Evolutionary conservation across 2,113 vertebrate species (phyloP).

Genomic region (Dasyornis broadbenti): DNA sequence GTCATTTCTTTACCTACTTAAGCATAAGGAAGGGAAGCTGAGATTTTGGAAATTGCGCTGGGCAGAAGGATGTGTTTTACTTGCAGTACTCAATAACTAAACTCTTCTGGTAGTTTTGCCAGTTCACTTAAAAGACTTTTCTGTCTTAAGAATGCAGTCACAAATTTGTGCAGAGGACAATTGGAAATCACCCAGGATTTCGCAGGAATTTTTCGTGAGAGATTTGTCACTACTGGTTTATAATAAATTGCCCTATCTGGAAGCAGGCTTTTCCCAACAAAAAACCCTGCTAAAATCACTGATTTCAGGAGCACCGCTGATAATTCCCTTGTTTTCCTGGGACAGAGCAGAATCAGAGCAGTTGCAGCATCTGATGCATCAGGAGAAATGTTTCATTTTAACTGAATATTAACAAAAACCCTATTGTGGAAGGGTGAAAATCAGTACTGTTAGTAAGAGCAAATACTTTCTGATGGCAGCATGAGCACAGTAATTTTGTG

Average conservation of each 20-base stretch:
- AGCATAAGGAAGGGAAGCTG: neutral
- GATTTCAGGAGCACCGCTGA: neutral
- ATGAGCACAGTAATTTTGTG: neutral
- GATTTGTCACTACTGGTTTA: neutral
- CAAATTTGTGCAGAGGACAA: neutral
- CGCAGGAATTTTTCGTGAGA: neutral
- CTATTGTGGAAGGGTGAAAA: neutral
- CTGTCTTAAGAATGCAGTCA: neutral
- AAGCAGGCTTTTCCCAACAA: neutral
- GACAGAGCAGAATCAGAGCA: neutral
- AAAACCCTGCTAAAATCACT: neutral
- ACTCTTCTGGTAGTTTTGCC: neutral
- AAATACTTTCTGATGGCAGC: neutral
- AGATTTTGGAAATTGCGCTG: neutral
- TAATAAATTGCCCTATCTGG: neutral
- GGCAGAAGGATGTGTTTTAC: neutral
- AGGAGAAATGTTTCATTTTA: neutral
- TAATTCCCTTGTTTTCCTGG: neutral
- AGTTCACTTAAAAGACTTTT: neutral
- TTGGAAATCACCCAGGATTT: slow-evolving; percentile 14
- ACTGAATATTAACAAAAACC: neutral
- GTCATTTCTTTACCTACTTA: neutral
- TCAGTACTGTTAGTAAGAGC: neutral
- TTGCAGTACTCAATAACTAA: neutral
- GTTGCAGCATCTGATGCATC: neutral